Evolutionary conservation across 2,888 invertebrate genomes (phyloP), one percentile per base, ranked within the genome.

Genomic region (Schizotus pectinicornis): DNA sequence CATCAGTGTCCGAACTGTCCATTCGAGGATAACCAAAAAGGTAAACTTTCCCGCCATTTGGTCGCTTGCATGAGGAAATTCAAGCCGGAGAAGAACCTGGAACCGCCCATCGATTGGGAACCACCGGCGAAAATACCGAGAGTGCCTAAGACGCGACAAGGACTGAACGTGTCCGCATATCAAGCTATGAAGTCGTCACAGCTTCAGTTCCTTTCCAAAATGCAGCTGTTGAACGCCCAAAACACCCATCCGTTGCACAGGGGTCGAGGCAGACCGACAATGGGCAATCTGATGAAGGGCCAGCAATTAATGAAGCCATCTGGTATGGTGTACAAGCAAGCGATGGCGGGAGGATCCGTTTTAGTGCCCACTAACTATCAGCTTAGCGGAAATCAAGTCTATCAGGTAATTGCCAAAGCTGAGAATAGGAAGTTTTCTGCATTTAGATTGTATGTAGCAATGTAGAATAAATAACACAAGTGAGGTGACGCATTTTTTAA

Each of bases 1-100:
- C 95, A 95, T 78, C 94, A 95, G 76, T 97, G 96, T 77, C 90
- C 92, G 0, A 92, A 94, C 74, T 97, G 97, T 81, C 92, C 94
- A 0, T 96, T 95, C 74, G 96, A 97, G 78, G 94, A 95, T 70
- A 94, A 94, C 73, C 92, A 94, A 51, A 95, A 94, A 80, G 92
- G 92, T 30, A 95, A 95, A 79, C 81, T 96, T 68, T 92, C 91
- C 0, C 86, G 95, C 35, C 97, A 97, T 82, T 85, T 91, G 64
- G 86, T 92, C 59, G 90, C 93, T 1, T 97, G 97, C 79, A 86
- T 88, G 37, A 94, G 95, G 79, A 92, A 93, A 76, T 96, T 94
- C 80, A 90, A 92, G 76, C 90, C 94, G 0, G 94, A 94, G 64
- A 81, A 87, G 41, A 96, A 97, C 80, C 82, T 92, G 69, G 88